Base-by-base conservation (phyloP, 1,140 invertebrate species). In the Megalonaias nervosa region DNA sequence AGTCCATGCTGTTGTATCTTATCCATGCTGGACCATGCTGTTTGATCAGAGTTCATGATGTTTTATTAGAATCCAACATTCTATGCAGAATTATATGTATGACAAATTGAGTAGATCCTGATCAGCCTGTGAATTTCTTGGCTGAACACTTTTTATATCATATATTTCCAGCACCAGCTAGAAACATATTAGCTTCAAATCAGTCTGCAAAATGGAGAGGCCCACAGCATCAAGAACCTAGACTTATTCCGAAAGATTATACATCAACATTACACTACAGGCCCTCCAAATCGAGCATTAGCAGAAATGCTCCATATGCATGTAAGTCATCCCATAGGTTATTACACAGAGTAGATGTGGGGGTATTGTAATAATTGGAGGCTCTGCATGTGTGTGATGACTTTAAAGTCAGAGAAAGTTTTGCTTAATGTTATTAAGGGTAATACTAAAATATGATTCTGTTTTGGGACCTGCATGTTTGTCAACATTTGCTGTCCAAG, bases 221-320 rank as follows among this genome's bases (percentile, higher is more conserved):
- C n/a, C 73, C 78, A 58, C 58, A 58, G 0, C 75, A 71, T 67
- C 26, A 62, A 26, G 75, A 77, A 61, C 75, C 77, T 21, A 73
- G 57, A 70, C 67, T 68, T n/a, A 69, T 68, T 48, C 62, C 78
- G 38, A 56, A 66, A 21, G 69, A 74, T 59, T 75, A 71, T 56
- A 79, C 71, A 59, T 79, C 72, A 14, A 75, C 72, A 17, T 55
- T 83, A 19, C 16, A 78, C 58, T 76, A 80, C 26, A 69, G 73
- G 21, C 26, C 66, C 59, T 65, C 69, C 57, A 82, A 85, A 17
- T 75, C 80, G 59, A 69, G 75, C 26, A 72, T 81, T 73, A 82
- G 75, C 55, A 62, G 77, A 61, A 68, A 78, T 58, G 81, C 84
- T 23, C 83, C 84, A n/a, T 85, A 80, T 70, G 81, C 81, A 62